These are phyloP conservation scores for Sakesphorus luctuosus DNA, from an alignment of 2,113 vertebrate genomes.

Conservation along the genomic window DNA sequence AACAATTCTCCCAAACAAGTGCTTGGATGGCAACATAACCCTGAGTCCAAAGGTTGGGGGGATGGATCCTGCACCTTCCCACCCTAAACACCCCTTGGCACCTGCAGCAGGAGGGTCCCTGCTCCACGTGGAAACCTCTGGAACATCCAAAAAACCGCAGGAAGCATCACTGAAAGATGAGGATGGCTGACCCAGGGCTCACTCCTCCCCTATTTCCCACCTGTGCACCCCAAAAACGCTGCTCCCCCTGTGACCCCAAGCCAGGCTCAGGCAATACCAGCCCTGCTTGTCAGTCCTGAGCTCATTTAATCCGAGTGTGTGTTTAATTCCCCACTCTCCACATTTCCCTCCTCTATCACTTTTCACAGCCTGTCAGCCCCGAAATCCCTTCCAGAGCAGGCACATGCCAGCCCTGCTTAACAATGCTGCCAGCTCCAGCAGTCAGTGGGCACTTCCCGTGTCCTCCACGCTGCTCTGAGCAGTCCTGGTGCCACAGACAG, in stretches of 20 bases:
- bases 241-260: accelerated
- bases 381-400: neutral
- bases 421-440: slow-evolving; percentile 32
- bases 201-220: accelerated
- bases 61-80: neutral
- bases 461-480: slow-evolving; percentile 38
- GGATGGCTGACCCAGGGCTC: accelerated
- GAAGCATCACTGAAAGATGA: neutral
- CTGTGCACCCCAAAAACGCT: accelerated
- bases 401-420: slow-evolving; percentile 61
- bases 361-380: slow-evolving; percentile 60
- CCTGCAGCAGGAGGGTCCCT: neutral
- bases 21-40: accelerated
- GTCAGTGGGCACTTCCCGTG: slow-evolving; percentile 39
- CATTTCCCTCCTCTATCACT: slow-evolving; percentile 25
- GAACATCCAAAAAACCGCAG: neutral
- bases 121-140: neutral
- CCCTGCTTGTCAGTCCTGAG: neutral
- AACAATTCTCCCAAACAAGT: accelerated
- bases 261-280: neutral
- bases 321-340: neutral
- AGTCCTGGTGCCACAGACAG: neutral
- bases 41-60: accelerated
- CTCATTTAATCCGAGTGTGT: neutral
- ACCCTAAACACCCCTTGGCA: neutral